These are phyloP conservation scores for Lumbricus terrestris DNA, from an alignment of 2,888 invertebrate genomes.

Conservation along the genomic window DNA sequence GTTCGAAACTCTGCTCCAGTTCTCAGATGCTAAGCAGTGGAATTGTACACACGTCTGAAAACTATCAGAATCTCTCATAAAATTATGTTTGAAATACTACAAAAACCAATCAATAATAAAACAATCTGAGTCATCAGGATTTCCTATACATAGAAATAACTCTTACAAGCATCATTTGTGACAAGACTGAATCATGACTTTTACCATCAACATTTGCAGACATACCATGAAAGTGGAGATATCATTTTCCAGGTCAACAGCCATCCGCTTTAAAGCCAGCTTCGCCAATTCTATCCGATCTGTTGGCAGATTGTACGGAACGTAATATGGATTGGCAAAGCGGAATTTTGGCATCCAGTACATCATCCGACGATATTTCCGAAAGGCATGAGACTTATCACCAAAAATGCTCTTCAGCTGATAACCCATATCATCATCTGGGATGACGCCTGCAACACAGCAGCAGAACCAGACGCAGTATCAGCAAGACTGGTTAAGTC, in stretches of 20 bases:
- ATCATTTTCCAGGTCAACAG: conserved; percentile 74
- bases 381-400: conserved; percentile 65
- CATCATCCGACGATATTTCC: conserved; percentile 64
- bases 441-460: conserved; percentile 73
- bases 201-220: background rate
- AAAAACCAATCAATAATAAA: too few relatives aligned
- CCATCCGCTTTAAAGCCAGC: conserved; percentile 80
- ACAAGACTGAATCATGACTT: background rate
- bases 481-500: background rate
- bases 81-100: too few relatives aligned
- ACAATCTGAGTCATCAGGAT: too few relatives aligned
- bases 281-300: conserved; percentile 77
- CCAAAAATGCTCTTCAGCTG: conserved; percentile 85
- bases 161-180: background rate
- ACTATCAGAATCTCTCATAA: too few relatives aligned
- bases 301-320: conserved; percentile 69
- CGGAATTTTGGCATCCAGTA: conserved; percentile 81
- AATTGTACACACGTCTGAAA: too few relatives aligned
- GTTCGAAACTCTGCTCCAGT: too few relatives aligned
- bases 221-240: conserved; percentile 58
- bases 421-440: conserved; percentile 83
- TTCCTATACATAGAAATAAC: background rate
- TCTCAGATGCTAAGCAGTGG: too few relatives aligned
- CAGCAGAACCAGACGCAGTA: background rate
- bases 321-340: conserved; percentile 54